Evolutionary conservation across 2,888 invertebrate genomes (phyloP), one percentile per base, ranked within the genome.

Genomic region (Lepas anatifera): DNA sequence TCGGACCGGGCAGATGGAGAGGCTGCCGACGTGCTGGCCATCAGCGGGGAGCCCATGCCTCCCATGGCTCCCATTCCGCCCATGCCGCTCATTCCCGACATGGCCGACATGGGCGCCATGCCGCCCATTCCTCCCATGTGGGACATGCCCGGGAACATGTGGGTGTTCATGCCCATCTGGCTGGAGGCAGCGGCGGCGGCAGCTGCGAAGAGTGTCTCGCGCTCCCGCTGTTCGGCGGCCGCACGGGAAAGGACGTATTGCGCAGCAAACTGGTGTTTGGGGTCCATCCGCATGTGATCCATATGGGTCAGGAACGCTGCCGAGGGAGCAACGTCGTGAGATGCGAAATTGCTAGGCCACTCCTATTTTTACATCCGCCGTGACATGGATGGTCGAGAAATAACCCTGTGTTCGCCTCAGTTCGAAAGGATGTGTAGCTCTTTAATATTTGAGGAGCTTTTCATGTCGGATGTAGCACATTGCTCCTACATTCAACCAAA

Each of bases 201-300:
- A 68, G 82, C 81, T 35, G 80, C 80, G 69, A 93, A 83, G 69
- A 89, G 81, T 48, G 84, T 85, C 78, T 93, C 93, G 67, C 93
- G 83, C 78, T 94, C 93, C 74, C 94, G 85, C 75, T 93, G 85
- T 78, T 94, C 94, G 25, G 94, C 94, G 11, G 94, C 94, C 13
- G 94, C 95, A 75, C 93, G 83, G 70, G 91, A 91, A 46, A 95
- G 83, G 63, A 95, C 93, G 81, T 94, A 95, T 79, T 95, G 95
- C 39, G 95, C 94, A 52, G 94, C 94, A 78, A 95, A 95, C 80
- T 94, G 94, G 83, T 95, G 94, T 80, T 95, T 95, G 0, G 94
- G 93, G 80, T 95, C 94, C 93, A 94, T 94, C 77, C 94, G 86
- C 94, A 95, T 94, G 79, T 94, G 93, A 77, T 95, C 94, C 94